These are phyloP conservation scores for Tichodroma muraria DNA, from an alignment of 2,113 vertebrate species.

Conservation along the genomic window DNA sequence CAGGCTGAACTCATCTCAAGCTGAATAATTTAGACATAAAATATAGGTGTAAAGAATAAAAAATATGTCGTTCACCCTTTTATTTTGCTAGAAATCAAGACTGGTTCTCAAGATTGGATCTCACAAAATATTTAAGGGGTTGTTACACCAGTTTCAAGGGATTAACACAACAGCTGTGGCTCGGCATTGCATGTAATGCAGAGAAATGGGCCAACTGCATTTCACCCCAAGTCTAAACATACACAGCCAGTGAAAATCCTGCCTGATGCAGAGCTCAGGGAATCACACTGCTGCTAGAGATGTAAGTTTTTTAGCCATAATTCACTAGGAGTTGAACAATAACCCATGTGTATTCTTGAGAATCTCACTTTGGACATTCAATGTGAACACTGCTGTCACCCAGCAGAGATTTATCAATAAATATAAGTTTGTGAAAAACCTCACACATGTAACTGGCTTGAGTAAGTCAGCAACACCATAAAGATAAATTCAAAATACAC, in stretches of 20 bases:
- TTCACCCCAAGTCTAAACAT: accelerated
- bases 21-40: neutral
- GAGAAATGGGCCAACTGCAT: neutral
- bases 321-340: neutral
- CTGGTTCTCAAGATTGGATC: neutral
- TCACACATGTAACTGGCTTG: neutral
- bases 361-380: neutral
- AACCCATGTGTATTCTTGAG: neutral
- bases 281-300: neutral
- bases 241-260: neutral
- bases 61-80: neutral
- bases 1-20: neutral
- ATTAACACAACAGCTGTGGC: neutral
- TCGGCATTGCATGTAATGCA: neutral
- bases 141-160: neutral
- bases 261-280: neutral
- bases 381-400: neutral
- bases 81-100: neutral
- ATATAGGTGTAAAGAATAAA: neutral
- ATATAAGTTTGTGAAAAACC: neutral
- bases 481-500: neutral
- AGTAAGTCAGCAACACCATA: neutral
- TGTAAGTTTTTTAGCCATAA: neutral
- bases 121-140: neutral
- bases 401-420: slow-evolving; percentile 4